Evolutionary conservation across 1,140 invertebrate genomes (phyloP).

Genomic region (Acromyrmex heyeri): DNA sequence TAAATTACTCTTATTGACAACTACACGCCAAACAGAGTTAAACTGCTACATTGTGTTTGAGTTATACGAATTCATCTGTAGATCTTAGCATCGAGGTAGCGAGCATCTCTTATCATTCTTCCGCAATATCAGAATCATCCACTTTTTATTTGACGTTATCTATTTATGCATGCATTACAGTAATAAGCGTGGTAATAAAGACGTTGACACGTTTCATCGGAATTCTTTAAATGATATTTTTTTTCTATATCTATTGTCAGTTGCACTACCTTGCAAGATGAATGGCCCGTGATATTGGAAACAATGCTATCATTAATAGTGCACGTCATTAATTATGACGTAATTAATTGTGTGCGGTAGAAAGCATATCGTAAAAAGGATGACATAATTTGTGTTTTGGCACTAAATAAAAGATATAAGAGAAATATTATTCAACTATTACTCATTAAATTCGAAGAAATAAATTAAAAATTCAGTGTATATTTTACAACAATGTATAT

Average conservation of each 20-base stretch:
- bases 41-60: neutral
- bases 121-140: conserved; percentile 21
- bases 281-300: neutral
- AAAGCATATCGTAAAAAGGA: neutral
- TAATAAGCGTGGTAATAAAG: conserved; percentile 28
- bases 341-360: neutral
- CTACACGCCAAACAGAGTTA: neutral
- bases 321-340: neutral
- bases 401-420: too few species aligned
- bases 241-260: neutral
- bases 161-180: conserved; percentile 26
- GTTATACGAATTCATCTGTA: neutral
- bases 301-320: neutral
- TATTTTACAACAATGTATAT: neutral
- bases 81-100: neutral
- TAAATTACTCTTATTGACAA: conserved; percentile 29
- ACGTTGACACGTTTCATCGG: neutral
- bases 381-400: neutral
- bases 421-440: neutral
- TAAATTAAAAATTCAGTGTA: neutral
- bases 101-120: conserved; percentile 20
- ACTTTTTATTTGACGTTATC: conserved; percentile 39
- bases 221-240: conserved; percentile 19
- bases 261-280: neutral
- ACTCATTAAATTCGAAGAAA: neutral